These are phyloP conservation scores for Drosophila colorata DNA, from an alignment of 2,888 invertebrate species.

Conservation along the genomic window DNA sequence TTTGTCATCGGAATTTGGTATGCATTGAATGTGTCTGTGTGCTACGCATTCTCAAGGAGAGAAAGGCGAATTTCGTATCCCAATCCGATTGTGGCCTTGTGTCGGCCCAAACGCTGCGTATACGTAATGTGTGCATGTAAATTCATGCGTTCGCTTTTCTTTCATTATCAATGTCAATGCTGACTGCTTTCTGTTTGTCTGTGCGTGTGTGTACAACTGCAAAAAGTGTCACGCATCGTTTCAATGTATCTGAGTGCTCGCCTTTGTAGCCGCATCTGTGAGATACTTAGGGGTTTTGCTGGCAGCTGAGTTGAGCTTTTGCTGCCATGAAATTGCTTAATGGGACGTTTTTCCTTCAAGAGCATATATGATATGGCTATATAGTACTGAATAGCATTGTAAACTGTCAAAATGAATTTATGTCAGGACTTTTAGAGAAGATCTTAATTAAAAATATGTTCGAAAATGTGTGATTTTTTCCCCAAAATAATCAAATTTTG, in stretches of 20 bases:
- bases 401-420: neutral
- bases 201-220: slow-evolving; percentile 8
- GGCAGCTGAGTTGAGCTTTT: neutral
- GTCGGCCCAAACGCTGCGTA: slow-evolving; percentile 41
- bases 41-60: slow-evolving; percentile 7
- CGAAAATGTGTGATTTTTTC: too few relatives aligned
- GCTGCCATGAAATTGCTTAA: slow-evolving; percentile 2
- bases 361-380: neutral
- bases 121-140: slow-evolving; percentile 43
- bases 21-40: slow-evolving; percentile 11
- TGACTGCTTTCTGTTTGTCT: neutral
- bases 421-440: neutral
- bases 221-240: slow-evolving; percentile 29
- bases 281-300: slow-evolving; percentile 18
- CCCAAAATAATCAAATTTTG: too few relatives aligned
- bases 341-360: neutral
- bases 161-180: slow-evolving; percentile 57
- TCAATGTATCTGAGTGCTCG: slow-evolving; percentile 4
- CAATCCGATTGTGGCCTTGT: slow-evolving; percentile 28
- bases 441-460: too few relatives aligned
- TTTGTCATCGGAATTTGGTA: slow-evolving; percentile 20
- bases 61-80: slow-evolving; percentile 15
- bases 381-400: slow-evolving; percentile 4
- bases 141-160: slow-evolving; percentile 27
- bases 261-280: slow-evolving; percentile 17